Conservation (phyloP, 2,888 invertebrate genomes). For the Apodemia duryi region DNA sequence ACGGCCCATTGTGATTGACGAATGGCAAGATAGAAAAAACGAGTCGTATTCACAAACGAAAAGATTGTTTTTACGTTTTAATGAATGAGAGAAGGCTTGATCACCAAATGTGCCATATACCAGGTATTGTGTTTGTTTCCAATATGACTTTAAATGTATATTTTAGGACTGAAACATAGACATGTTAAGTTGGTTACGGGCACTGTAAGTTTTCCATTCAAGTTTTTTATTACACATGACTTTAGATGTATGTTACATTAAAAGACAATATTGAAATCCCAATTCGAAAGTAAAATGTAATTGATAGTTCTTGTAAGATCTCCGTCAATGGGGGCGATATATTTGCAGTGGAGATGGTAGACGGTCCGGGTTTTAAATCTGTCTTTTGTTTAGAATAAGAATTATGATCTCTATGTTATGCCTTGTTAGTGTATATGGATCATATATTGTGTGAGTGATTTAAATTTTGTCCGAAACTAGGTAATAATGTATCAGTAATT, state of each 20-base stretch:
- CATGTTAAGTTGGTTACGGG: too few species aligned
- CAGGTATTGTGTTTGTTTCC: too few species aligned
- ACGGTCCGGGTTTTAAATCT: neutral
- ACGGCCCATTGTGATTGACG: too few species aligned
- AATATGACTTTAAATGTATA: too few species aligned
- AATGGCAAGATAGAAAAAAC: too few species aligned
- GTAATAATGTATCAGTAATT: neutral
- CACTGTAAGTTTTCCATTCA: too few species aligned
- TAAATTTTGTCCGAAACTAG: neutral
- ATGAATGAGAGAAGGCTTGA: too few species aligned
- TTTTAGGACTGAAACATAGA: too few species aligned
- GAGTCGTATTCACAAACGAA: too few species aligned
- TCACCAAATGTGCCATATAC: too few species aligned
- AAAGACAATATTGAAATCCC: neutral
- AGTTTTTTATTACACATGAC: too few species aligned
- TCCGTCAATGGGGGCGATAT: neutral
- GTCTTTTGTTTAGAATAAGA: conserved; percentile 17
- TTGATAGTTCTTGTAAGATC: neutral
- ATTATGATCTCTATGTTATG: conserved; percentile 6
- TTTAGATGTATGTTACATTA: neutral
- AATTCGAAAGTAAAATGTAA: neutral
- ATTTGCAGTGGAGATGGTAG: neutral
- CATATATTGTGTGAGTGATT: neutral
- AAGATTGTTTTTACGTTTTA: too few species aligned
- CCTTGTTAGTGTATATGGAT: conserved; percentile 8